phyloP scores from a whole-genome alignment of 2,888 invertebrate genomes.

The Charanyca ferruginea region DNA sequence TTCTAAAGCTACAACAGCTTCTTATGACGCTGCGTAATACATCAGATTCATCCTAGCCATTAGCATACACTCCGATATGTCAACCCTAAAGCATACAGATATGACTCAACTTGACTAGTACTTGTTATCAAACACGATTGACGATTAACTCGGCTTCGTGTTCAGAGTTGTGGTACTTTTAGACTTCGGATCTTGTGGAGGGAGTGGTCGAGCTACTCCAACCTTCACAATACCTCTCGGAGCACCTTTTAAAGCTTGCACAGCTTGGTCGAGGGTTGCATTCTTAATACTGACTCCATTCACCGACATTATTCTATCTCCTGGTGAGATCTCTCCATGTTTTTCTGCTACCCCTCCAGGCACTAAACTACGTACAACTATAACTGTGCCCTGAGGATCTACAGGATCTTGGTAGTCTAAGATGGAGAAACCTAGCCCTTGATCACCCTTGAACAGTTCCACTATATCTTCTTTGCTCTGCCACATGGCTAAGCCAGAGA shows the following conservation, averaged over 20 bases:
- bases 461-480: conserved; percentile 98
- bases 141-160: conserved; percentile 86
- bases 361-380: conserved; percentile 98
- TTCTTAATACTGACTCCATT: conserved; percentile 97
- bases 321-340: conserved; percentile 98
- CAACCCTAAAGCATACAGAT: conserved; percentile 78
- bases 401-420: conserved; percentile 99
- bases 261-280: conserved; percentile 98
- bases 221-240: conserved; percentile 97
- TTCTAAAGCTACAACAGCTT: conserved; percentile 14
- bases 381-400: conserved; percentile 98
- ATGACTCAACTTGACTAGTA: conserved; percentile 88
- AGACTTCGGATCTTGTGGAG: conserved; percentile 84
- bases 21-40: conserved; percentile 6
- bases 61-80: conserved; percentile 76
- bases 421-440: conserved; percentile 99
- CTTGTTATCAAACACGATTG: conserved; percentile 70
- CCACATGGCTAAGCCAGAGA: conserved; percentile 99
- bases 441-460: conserved; percentile 97
- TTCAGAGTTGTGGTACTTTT: conserved; percentile 84
- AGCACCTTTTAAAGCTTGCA: conserved; percentile 98
- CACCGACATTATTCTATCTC: conserved; percentile 97
- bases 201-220: conserved; percentile 97
- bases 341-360: conserved; percentile 99
- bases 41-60: conserved; percentile 51